Base-by-base conservation (phyloP, 2,888 invertebrate species). In the Dicyrtomina minuta region DNA sequence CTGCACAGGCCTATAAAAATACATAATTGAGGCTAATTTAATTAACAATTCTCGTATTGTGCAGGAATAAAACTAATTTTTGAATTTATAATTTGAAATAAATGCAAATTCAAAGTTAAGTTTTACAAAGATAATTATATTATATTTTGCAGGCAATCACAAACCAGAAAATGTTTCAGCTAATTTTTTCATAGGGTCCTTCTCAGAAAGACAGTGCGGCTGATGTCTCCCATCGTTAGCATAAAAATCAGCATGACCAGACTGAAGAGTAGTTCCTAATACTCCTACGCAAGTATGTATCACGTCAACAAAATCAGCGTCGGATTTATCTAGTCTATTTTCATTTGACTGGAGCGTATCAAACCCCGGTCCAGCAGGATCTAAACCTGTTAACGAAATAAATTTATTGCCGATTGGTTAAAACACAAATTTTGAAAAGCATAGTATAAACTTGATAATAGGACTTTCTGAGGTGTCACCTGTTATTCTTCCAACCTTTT, bases 211-310 rank as follows among this genome's bases (percentile, higher is more conserved):
- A 39, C 59, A 59, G 20, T 22, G 15, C 2, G 59, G 41, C 22
- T 59, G 59, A 17, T 15, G 12, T 33, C 17, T 10, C 2, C 59
- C 59, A 41, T 59, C 20, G 20, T 59, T 59, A 8, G 39, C n/a
- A 20, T 59, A 59, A 59, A 59, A 59, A 12, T 59, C 59, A 13
- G 17, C 41, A 20, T 59, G 59, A 41, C 41, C 59, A 33, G 8
- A 59, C 15, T 33, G 20, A 4, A 20, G 5, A 59, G 39, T 5
- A 6, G 59, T 59, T 8, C 59, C 59, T 17, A 59, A 39, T 20
- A 10, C 39, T 33, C 59, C 59, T 2, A n/a, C 5, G 13, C 56
- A 15, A 2, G 59, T 59, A 39, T 59, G 59, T 39, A 41, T 12
- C 3, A 59, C 17, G 20, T 59, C 59, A 4, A 59, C 59, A 17